Percentiles rank a stretch among this genome's conserved stretches.
Evolutionary conservation across 2,797 vertebrate genomes (phyloP).

Genomic region (Helarctos malayanus): DNA sequence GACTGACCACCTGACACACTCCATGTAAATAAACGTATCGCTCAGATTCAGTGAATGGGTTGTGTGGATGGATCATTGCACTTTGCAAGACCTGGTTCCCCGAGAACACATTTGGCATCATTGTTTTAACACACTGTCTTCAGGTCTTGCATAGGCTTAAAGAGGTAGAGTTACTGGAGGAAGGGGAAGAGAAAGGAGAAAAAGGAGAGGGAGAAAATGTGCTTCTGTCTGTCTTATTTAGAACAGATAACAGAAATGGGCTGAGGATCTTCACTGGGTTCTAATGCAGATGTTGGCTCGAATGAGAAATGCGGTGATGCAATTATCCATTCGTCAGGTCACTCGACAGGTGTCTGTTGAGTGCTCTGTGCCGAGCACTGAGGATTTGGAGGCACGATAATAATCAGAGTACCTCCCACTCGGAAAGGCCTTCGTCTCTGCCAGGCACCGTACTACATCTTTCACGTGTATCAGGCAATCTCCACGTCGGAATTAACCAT

Average conservation of each 20-base stretch:
- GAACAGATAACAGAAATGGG: background rate
- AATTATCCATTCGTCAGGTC: background rate
- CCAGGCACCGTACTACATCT: background rate
- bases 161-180: background rate
- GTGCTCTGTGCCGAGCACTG: background rate
- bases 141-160: background rate
- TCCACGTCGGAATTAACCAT: background rate
- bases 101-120: background rate
- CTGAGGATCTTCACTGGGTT: background rate
- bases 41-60: background rate
- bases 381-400: background rate
- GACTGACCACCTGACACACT: background rate
- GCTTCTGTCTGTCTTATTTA: background rate
- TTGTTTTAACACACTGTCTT: background rate
- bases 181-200: background rate
- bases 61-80: background rate
- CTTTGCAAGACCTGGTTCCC: background rate
- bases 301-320: background rate
- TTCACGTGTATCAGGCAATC: background rate
- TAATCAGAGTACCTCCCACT: background rate
- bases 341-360: background rate
- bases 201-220: background rate
- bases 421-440: background rate
- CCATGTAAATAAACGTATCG: fast-evolving
- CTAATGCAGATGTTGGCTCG: background rate